Base-by-base conservation (phyloP, 2,888 invertebrate genomes). In the Tinea pellionella region DNA sequence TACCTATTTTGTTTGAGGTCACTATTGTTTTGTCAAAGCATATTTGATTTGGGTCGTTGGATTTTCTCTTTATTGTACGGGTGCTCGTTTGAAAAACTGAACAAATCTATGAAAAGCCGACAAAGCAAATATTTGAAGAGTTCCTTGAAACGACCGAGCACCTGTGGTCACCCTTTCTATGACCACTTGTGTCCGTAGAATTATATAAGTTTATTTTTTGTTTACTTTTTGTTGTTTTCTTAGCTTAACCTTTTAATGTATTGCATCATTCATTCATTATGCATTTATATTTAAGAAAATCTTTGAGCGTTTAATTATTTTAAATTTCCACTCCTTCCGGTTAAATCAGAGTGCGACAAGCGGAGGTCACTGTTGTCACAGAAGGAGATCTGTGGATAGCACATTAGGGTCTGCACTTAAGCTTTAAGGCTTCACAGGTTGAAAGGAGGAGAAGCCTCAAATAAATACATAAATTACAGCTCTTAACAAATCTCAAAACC, bases 111-210 rank as follows among this genome's bases (percentile, higher is more conserved):
- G 76, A 78, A 80, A 81, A 78, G 73, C 75, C 71, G 73, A 72
- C 67, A 74, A 73, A 74, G 84, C 83, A 86, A 87, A 87, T 84
- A 80, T 86, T 87, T 86, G 85, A 75, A 77, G 83, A 82, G 81
- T 85, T 80, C 69, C 41, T 51, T 65, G 69, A 67, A 42, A 65
- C 67, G 65, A 66, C 65, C 65, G 69, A 69, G 74, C 86, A 87
- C 84, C 84, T 86, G 86, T 73, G 84, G 85, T 82, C 80, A 73
- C 75, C 74, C 75, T 73, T 64, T 67, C 69, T 55, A 65, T 80
- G 81, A 80, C 82, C 80, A 80, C 77, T 78, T 69, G 60, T 37
- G 9, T 47, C 11, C 9, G 4, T 47, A 13, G n/a, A 55, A 24
- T 29, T 55, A 55, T 55, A 55, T 55, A 55, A 19, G 55, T 55